Base-by-base conservation (phyloP, 2,113 vertebrate genomes). In the Cynocephalus volans region DNA sequence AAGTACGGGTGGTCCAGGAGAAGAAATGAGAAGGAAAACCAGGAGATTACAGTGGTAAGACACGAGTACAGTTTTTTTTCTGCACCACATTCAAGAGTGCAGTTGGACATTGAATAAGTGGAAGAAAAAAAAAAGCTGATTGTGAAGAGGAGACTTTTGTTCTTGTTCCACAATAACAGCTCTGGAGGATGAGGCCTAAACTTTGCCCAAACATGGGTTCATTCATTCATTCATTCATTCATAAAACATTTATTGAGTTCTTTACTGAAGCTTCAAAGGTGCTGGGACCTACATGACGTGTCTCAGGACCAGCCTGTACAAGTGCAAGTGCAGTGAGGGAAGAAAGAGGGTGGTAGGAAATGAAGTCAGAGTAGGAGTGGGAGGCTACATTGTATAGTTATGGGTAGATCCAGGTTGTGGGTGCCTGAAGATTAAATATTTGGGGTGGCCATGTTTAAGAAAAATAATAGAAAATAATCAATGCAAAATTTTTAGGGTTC, bases 161-260 rank as follows among this genome's bases (percentile, higher is more conserved):
- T n/a, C 69, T 85, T 48, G 5, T 82, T 82, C 26, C 41, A 58
- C 60, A 69, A n/a, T 88, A 83, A 67, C 58, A 69, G 52, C 60
- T 75, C 33, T 33, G 50, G 36, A 83, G 54, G 36, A 56, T 58
- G 58, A 82, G 84, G 50, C 11, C 9, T 92, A 50, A 88, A 21
- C 21, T 21, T 67, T 92, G 85, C 50, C 41, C 31, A 21, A 52
- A 52, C 19, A 17, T 82, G 84, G 45, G 10, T 72, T 96, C 82
- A 19, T 86, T 92, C 33, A 26, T 75, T 86, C 13, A 14, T 82
- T 75, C n/a, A 54, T 89, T 89, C 67, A 65, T 73, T 92, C 54
- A 48, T 58, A 81, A 76, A 67, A 28, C 76, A 77, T 93, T 52
- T 69, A 45, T 48, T 58, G 56, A 92, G 83, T 81, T 69, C n/a